Base-by-base conservation (phyloP, 2,797 vertebrate genomes). In the Gymnothorax javanicus region DNA sequence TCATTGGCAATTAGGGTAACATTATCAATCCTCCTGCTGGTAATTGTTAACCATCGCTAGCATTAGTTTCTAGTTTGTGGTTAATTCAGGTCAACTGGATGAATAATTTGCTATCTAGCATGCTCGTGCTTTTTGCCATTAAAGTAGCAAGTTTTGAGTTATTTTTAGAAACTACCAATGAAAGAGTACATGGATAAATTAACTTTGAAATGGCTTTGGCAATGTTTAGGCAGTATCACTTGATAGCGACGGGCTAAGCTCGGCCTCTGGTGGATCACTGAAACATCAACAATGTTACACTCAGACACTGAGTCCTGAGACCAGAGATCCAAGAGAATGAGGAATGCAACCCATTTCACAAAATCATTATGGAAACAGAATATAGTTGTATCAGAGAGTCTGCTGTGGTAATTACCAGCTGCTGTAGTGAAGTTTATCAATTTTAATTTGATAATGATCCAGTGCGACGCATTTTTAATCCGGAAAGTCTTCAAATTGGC, bases 301-400 rank as follows among this genome's bases (percentile, higher is more conserved):
- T 73, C 69, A n/a, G 23, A 69, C 5, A 69, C 4, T 12, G 69
- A 43, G 25, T 25, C 27, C 69, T 33, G 69, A 12, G 69, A 11
- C 27, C 43, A 27, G 8, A 73, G 69, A 73, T 73, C 13, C 43
- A 27, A 33, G 20, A 15, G 69, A 73, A 73, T 33, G 27, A 73
- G 12, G 69, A 73, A 33, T 73, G 69, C 13, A 73, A 73, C 69
- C 27, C 0, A 4, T 73, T 43, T 73, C 27, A 33, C 27, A 27
- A 4, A 54, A 77, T 77, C 73, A 77, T 43, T 43, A 77, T 77
- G 73, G 73, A 77, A 77, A 77, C 73, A 27, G 73, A 77, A 77
- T 52, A 17, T 20, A 15, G 5, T 20, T 23, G 43, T 27, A 71
- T 71, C 67, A 43, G 25, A 73, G 25, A 9, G 69, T 43, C 69